Conservation (phyloP, 2,113 vertebrate genomes). For the Pavo muticus region DNA sequence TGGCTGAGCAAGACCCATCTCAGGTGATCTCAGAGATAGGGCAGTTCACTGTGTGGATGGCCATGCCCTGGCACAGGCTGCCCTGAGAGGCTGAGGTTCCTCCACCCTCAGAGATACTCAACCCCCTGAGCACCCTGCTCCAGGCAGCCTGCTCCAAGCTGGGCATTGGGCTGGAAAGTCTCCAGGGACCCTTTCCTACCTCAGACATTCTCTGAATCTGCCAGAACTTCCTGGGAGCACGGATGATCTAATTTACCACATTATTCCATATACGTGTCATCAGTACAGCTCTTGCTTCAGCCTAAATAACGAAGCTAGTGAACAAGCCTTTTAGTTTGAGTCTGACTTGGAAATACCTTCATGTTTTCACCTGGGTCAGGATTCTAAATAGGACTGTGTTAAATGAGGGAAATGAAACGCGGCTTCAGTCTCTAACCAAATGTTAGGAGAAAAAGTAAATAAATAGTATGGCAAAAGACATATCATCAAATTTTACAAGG, state of each 20-base stretch:
- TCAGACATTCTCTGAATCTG: not conserved
- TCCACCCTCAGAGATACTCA: not conserved
- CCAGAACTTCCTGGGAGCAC: not conserved
- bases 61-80: not conserved
- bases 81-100: not conserved
- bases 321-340: not conserved
- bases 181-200: not conserved
- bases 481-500: not conserved
- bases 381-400: not conserved
- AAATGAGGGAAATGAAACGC: constrained; percentile 10
- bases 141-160: not conserved
- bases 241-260: not conserved
- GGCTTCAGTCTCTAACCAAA: not conserved
- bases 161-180: rapidly evolving
- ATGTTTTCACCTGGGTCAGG: constrained; percentile 12
- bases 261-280: not conserved
- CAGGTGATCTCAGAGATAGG: not conserved
- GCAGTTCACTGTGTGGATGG: not conserved
- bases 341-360: not conserved
- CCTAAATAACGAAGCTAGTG: not conserved
- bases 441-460: not conserved
- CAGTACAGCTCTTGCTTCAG: not conserved
- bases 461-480: not conserved
- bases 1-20: not conserved
- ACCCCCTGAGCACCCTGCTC: not conserved